These are phyloP conservation scores for Hybos culiciformis DNA, from an alignment of 2,888 invertebrate species.

Conservation along the genomic window DNA sequence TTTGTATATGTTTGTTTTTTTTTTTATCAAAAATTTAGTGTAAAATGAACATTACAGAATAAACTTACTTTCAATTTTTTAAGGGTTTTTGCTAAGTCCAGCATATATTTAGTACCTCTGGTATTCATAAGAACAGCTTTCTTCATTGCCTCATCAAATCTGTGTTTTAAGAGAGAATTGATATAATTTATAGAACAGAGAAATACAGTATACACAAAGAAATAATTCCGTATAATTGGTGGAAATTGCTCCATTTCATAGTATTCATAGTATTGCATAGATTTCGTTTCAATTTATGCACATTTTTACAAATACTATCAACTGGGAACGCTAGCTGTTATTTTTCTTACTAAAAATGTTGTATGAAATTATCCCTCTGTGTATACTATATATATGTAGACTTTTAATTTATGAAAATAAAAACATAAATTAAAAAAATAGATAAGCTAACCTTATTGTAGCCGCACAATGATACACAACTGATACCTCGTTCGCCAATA, in stretches of 20 bases:
- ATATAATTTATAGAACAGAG: too few relatives aligned
- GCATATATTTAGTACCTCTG: constrained; percentile 74
- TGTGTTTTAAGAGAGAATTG: constrained; percentile 21
- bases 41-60: background rate
- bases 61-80: constrained; percentile 56
- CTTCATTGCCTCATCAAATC: constrained; percentile 83
- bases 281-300: too few relatives aligned
- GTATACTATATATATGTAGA: too few relatives aligned
- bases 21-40: constrained; percentile 7
- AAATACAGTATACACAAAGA: too few relatives aligned
- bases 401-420: background rate
- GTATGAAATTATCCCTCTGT: background rate
- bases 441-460: constrained; percentile 43
- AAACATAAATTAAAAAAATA: background rate
- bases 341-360: too few relatives aligned
- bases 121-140: constrained; percentile 85
- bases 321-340: too few relatives aligned
- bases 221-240: too few relatives aligned
- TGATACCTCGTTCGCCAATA: constrained; percentile 52
- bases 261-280: too few relatives aligned
- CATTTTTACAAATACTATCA: too few relatives aligned
- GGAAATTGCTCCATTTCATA: too few relatives aligned
- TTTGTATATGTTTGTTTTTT: background rate
- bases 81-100: constrained; percentile 65
- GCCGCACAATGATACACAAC: constrained; percentile 79